Evolutionary conservation across 2,113 vertebrate species (phyloP), one percentile per base, ranked within the genome.

Genomic region (Zosterops lateralis): DNA sequence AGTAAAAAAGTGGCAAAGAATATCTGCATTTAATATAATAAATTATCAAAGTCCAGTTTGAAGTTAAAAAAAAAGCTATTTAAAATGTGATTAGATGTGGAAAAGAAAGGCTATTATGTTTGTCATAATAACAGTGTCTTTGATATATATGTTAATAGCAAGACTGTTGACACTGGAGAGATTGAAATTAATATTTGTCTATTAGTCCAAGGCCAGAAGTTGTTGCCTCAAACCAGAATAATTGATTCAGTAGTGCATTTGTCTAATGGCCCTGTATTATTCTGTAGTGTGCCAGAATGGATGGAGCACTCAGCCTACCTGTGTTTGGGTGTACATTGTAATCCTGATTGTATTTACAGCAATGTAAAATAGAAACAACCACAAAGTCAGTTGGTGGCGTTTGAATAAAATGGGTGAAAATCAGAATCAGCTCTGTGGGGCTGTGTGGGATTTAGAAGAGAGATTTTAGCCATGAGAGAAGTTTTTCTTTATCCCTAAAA

Each of bases 141-240:
- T 93, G 90, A 92, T 95, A 87, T 61, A 84, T 92, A 96, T 95
- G 74, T 90, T 97, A 95, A 95, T 96, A 78, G 75, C 66, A 92
- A 87, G 94, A 76, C 81, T 97, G 91, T 97, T 94, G 89, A 96
- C 93, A 87, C 51, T 89, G 32, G 62, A 89, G 74, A 96, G 85
- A 67, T 95, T 93, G 95, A 97, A 97, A 97, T 97, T 95, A 97
- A 96, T 97, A 94, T 34, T 95, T 91, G 83, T 95, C 90, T 96
- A 38, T 96, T 96, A 97, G 92, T 92, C 74, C 32, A 85, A 93
- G 94, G 82, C 89, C 94, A 94, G 82, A 91, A 95, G 79, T 65
- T 96, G 85, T 96, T 96, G 96, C 97, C 96, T 97, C 77, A 95
- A 97, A 97, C 96, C 93, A 96, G 95, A 97, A 91, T 71, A 96